Evolutionary conservation across 1,140 invertebrate genomes (phyloP), one percentile per base, ranked within the genome.

Genomic region (Pseudomyrmex concolor): DNA sequence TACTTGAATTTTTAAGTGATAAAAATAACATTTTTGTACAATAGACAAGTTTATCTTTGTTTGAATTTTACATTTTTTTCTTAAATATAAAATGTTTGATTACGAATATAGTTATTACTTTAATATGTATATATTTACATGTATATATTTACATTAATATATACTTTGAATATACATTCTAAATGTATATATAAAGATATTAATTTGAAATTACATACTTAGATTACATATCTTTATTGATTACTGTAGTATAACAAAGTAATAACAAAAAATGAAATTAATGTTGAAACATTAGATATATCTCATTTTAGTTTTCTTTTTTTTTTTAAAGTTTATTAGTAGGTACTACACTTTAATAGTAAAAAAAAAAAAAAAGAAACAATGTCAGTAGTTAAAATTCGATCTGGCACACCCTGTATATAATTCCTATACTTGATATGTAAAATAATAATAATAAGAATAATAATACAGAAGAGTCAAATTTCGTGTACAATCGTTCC

Each of bases 401-500:
- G 15, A 51, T 66, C 12, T 2, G 19, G 22, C n/a, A 51, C n/a
- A 76, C 10, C 62, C 50, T 77, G 13, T 77, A 62, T 48, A 34
- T 74, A 77, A 89, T 88, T 71, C 43, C 80, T 76, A 71, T 85
- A 59, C 34, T 34, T 34, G 34, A 34, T 34, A 34, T 34, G 34
- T 34, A 34, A 34, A 34, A 34, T 34, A 34, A 34, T 34, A 34
- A 34, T 34, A 34, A 34, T 34, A 34, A 7, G 0, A 34, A 34
- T 88, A 83, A 54, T 83, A 84, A 77, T 76, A 43, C 45, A 70
- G 45, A 83, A 74, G 60, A 51, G 15, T 74, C 25, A 57, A 59
- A 66, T 86, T 86, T 62, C 63, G 59, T 85, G 51, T 85, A 71
- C 84, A 89, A 77, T 84, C 62, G 68, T 89, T 57, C 63, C 84